These are phyloP conservation scores for Drosophila chauvacae DNA, from an alignment of 1,140 invertebrate genomes.

Conservation along the genomic window DNA sequence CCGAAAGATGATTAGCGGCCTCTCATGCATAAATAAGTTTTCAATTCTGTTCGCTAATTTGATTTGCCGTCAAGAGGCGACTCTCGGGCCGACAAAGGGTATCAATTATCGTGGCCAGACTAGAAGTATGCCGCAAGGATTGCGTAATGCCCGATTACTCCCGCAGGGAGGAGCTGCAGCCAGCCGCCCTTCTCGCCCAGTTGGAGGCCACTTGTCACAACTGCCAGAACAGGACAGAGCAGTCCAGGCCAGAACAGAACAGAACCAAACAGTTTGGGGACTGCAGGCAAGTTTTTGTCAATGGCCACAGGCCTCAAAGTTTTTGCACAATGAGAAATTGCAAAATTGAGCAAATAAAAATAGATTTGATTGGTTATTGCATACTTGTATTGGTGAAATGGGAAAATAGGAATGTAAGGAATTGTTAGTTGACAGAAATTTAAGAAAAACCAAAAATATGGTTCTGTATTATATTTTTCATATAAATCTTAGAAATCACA, in stretches of 20 bases:
- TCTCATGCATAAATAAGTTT: slow-evolving; percentile 80
- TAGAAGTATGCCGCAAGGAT: slow-evolving; percentile 51
- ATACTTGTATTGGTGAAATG: background rate
- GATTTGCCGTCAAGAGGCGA: slow-evolving; percentile 53
- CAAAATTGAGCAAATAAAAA: slow-evolving; percentile 8
- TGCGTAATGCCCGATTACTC: slow-evolving; percentile 78
- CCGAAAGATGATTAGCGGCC: slow-evolving; percentile 70
- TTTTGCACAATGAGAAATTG: slow-evolving; percentile 14
- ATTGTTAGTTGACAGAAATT: background rate
- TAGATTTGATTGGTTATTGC: slow-evolving; percentile 7
- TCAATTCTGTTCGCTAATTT: slow-evolving; percentile 80
- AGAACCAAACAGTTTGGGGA: slow-evolving; percentile 6
- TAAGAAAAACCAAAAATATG: background rate
- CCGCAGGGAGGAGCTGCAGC: slow-evolving; percentile 6
- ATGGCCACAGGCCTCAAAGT: slow-evolving; percentile 68
- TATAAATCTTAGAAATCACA: too few species aligned
- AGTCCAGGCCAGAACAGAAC: background rate
- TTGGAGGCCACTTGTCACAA: slow-evolving; percentile 70
- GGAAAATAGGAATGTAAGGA: too few species aligned
- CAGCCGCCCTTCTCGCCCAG: background rate
- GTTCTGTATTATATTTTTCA: too few species aligned
- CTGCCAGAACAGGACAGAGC: slow-evolving; percentile 45
- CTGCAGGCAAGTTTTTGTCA: slow-evolving; percentile 69
- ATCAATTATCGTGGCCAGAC: slow-evolving; percentile 42
- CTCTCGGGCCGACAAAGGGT: slow-evolving; percentile 14